A percentile compares a stretch with the other conserved stretches of the same genome.
These are phyloP conservation scores for Cyprinella venusta DNA, from an alignment of 2,797 vertebrate genomes.

Conservation along the genomic window DNA sequence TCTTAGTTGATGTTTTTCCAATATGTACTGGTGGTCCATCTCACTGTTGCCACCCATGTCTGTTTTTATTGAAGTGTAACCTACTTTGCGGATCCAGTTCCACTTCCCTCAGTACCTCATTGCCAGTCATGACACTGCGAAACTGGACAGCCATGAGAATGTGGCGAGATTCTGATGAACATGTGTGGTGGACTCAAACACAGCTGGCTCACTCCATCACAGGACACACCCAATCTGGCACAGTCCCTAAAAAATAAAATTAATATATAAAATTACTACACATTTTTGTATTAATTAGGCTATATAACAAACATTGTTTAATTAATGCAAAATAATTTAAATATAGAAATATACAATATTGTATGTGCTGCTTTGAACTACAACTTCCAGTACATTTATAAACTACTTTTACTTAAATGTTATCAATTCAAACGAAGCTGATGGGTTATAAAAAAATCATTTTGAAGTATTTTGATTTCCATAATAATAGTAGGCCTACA, in stretches of 20 bases:
- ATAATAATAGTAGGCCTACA: neutral
- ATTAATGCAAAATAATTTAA: neutral
- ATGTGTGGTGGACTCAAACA: conserved; percentile 25
- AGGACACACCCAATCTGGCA: neutral
- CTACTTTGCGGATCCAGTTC: conserved; percentile 1
- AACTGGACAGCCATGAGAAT: conserved; percentile 67
- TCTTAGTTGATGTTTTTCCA: conserved; percentile 10
- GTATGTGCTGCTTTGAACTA: neutral
- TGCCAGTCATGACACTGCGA: conserved; percentile 46
- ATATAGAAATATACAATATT: neutral
- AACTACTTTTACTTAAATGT: neutral
- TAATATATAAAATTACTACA: neutral
- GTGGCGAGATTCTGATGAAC: conserved; percentile 19
- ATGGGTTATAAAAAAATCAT: neutral
- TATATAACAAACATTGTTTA: no score
- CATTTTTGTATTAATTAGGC: neutral
- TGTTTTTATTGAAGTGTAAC: conserved; percentile 40
- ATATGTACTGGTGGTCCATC: neutral
- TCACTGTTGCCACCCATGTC: conserved; percentile 31
- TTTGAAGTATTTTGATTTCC: no score
- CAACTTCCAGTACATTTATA: neutral
- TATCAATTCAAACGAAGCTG: neutral
- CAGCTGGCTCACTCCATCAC: conserved; percentile 20
- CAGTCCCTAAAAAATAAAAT: neutral
- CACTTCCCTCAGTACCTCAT: conserved; percentile 37